Evolutionary conservation across 2,888 invertebrate species (phyloP).

Genomic region (Meghimatium bilineatum): DNA sequence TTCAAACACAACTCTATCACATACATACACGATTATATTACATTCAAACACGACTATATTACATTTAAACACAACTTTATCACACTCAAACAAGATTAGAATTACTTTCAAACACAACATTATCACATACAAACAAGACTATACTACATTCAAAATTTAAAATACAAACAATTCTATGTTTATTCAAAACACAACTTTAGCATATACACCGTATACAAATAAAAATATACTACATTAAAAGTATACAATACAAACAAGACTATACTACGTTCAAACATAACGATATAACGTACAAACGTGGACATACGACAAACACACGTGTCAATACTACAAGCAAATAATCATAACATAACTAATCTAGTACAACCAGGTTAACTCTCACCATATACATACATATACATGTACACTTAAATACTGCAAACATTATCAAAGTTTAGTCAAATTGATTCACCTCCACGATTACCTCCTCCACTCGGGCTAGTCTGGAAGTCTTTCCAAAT

Average conservation of each 20-base stretch:
- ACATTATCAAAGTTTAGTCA: not conserved
- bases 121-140: not conserved
- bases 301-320: not conserved
- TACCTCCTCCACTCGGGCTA: conserved; percentile 71
- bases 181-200: no score
- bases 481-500: conserved; percentile 58
- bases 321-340: not conserved
- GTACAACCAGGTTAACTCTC: no score
- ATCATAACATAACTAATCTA: no score
- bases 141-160: not conserved
- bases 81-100: not conserved
- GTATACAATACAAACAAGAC: not conserved
- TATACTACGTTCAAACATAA: not conserved
- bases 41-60: not conserved
- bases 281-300: not conserved
- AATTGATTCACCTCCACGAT: conserved; percentile 70
- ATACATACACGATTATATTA: no score
- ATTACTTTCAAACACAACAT: not conserved
- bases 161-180: no score
- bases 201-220: no score
- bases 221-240: no score
- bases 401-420: not conserved
- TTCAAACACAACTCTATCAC: no score
- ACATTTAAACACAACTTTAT: not conserved
- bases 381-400: no score